These are phyloP conservation scores for crab-eating macaque (Macaca fascicularis) DNA, from an alignment of 2,113 vertebrate species.

Conservation along the genomic window DNA sequence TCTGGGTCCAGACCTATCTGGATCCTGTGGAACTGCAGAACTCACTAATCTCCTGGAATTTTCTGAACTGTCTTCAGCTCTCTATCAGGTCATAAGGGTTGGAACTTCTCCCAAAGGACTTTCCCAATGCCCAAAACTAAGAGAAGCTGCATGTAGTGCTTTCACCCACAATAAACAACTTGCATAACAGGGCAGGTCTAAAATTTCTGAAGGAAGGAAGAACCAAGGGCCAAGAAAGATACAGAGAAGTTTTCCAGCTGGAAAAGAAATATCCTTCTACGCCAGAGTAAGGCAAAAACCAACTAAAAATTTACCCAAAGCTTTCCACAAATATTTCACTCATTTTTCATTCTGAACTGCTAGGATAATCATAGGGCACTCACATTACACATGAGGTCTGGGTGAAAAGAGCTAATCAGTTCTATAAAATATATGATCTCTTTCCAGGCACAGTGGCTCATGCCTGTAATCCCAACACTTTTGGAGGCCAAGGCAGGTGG, in stretches of 20 bases:
- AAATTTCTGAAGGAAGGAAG: constrained; percentile 40
- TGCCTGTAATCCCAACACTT: too few relatives aligned
- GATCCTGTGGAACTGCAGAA: neutral
- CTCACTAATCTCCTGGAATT: neutral
- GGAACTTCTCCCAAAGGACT: neutral
- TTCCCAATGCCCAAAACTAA: neutral
- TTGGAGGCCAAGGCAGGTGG: too few relatives aligned
- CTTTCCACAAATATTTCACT: neutral
- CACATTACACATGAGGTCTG: neutral
- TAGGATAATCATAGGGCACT: neutral
- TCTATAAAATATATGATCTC: neutral
- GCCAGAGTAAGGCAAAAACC: neutral
- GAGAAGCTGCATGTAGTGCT: neutral
- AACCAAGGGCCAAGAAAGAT: constrained; percentile 28
- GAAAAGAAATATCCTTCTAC: constrained; percentile 21
- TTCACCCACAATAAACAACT: neutral
- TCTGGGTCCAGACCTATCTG: neutral
- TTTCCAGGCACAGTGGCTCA: neutral
- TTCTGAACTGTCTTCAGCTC: neutral
- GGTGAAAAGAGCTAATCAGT: neutral
- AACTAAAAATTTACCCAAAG: neutral
- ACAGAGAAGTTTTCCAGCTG: constrained; percentile 19
- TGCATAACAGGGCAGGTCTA: neutral
- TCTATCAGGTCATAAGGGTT: neutral
- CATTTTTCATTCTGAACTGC: neutral